phyloP scores from a whole-genome alignment of 2,113 vertebrate species.

The Tenebrosternarchus preto region DNA sequence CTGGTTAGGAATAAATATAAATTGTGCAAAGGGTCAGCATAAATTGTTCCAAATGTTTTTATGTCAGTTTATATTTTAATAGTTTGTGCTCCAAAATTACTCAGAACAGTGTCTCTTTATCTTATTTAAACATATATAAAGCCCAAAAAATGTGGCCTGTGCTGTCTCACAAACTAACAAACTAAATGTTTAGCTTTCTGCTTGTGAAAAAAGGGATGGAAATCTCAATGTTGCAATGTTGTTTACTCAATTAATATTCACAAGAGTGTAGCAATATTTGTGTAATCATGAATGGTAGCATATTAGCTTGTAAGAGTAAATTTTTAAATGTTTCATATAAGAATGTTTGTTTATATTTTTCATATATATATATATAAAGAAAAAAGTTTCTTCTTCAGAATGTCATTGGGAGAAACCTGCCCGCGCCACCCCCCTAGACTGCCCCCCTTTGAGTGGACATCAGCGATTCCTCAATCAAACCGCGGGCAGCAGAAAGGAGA shows the following conservation, averaged over 20 bases:
- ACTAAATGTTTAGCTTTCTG: not conserved
- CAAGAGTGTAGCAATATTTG: too few species aligned
- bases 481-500: constrained; percentile 61
- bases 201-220: not conserved
- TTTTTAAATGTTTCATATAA: too few species aligned
- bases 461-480: constrained; percentile 48
- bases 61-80: not conserved
- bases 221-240: too few species aligned
- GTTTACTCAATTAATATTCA: too few species aligned
- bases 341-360: too few species aligned
- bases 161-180: too few species aligned
- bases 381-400: not conserved
- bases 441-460: not conserved
- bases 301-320: too few species aligned
- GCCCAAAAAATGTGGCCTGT: too few species aligned
- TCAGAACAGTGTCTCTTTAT: not conserved
- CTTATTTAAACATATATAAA: too few species aligned
- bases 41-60: too few species aligned
- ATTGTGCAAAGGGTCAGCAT: not conserved
- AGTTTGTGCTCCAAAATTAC: not conserved
- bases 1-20: too few species aligned
- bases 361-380: not conserved
- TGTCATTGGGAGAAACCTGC: not conserved
- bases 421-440: not conserved
- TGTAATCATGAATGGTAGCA: too few species aligned